Base-by-base conservation (phyloP, 2,888 invertebrate genomes). In the Stegana nigrithorax region DNA sequence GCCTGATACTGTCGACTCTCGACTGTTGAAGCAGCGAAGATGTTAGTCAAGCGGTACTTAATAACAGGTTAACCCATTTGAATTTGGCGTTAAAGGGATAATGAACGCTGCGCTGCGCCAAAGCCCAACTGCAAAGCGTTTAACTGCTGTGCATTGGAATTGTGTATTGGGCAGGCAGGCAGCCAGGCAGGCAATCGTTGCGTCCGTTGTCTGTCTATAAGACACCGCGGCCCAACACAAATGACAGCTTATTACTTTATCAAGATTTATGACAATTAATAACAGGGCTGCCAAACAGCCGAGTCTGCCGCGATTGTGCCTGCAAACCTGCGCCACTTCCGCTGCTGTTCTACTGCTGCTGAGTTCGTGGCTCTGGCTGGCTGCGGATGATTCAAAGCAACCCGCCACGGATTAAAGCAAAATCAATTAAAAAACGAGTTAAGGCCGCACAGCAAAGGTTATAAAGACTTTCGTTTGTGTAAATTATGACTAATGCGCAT, bases 221-320 rank as follows among this genome's bases (percentile, higher is more conserved):
- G 2, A 39, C 39, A 8, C 12, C 5, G 17, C 14, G n/a, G n/a
- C n/a, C n/a, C 17, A n/a, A 39, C 65, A 55, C 58, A 62, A 66
- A 68, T 71, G 73, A 72, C 70, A 71, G 67, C 77, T 76, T 80
- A 78, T 79, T 73, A 78, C 73, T 75, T 79, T 73, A 78, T 79
- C 80, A 79, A 84, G 84, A 84, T 84, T 84, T 84, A 84, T 84
- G 81, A 75, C 84, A 84, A 82, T 81, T 84, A 84, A 84, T 84
- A 83, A 84, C 78, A 83, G 84, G 83, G 80, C 65, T 73, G 53
- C 6, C 55, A 47, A 60, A n/a, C n/a, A n/a, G n/a, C n/a, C n/a
- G n/a, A n/a, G n/a, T n/a, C n/a, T n/a, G n/a, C n/a, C n/a, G n/a
- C n/a, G n/a, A n/a, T n/a, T n/a, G n/a, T 39, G 29, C 21, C 12